Percentiles rank a stretch among this genome's conserved stretches.
Evolutionary conservation across 2,113 vertebrate species (phyloP).

Genomic region (Sphyrna mokarran): DNA sequence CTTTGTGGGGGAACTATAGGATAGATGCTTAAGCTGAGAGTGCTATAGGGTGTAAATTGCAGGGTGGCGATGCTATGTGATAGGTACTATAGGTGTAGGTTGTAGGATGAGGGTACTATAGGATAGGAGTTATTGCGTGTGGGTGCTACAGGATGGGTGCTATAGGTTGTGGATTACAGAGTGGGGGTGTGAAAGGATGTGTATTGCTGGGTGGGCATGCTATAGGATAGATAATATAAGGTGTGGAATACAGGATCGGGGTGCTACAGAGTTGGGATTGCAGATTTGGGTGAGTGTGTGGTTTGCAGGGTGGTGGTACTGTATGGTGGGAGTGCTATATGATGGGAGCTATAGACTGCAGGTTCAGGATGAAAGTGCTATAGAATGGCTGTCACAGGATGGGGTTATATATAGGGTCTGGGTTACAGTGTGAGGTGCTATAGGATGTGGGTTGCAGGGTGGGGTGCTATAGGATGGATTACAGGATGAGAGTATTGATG

Average conservation of each 20-base stretch:
- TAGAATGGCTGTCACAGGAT: neutral
- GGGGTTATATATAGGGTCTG: too few species aligned
- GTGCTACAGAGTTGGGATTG: too few species aligned
- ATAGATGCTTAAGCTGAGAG: too few species aligned
- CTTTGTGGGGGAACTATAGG: neutral
- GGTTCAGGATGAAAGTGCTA: neutral
- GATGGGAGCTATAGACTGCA: neutral
- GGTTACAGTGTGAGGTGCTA: neutral
- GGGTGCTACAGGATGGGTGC: neutral
- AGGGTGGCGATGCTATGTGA: neutral
- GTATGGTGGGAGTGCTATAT: neutral
- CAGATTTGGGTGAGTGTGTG: too few species aligned
- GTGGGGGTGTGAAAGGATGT: neutral
- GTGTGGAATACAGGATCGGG: neutral
- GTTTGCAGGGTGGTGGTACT: neutral
- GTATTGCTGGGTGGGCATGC: neutral
- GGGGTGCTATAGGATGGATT: neutral
- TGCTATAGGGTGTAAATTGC: neutral
- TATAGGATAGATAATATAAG: neutral
- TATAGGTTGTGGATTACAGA: neutral
- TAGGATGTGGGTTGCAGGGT: neutral
- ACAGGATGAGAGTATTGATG: too few species aligned
- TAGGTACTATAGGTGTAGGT: neutral
- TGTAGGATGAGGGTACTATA: neutral
- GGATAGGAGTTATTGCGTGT: neutral